Base-by-base conservation (phyloP, 2,797 vertebrate species). In the Pelobates cultripes region DNA sequence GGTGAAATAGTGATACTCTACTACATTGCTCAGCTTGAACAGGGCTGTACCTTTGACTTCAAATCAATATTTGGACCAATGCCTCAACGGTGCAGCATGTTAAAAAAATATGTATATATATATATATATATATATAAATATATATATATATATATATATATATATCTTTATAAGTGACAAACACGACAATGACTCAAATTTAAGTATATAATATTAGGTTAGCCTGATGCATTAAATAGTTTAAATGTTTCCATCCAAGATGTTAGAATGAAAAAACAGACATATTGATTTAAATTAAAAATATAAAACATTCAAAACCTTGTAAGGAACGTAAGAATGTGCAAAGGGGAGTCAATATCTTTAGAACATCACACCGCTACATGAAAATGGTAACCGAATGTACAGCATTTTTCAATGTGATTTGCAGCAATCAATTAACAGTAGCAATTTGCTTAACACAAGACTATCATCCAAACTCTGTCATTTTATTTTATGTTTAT, bases 231-330 rank as follows among this genome's bases (percentile, higher is more conserved):
- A 77, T 43, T 3, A 63, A 60, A 74, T 53, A 10, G 47, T 51
- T 5, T 1, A 10, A 51, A 51, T 10, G 10, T 6, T 51, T 51
- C 5, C 71, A 83, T 78, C 70, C 13, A 71, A 61, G 64, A 73
- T 81, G 28, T 28, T 66, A 28, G 80, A 73, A 86, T 86, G 87
- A 83, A 85, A 88, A 43, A 66, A 76, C 75, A 78, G 82, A 85
- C 75, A 60, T 78, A 13, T 80, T 85, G 84, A 87, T 87, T 84
- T 77, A 70, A 78, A 88, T 79, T 87, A 87, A 60, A 79, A 87
- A 85, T 13, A 6, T 51, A 28, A 28, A 28, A 28, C 28, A 28
- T 28, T 28, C 1, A 28, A 28, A 28, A 28, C 28, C 28, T 28
- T 28, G 28, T 2, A 28, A 28, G 28, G 28, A 28, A 28, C 28